phyloP scores from a whole-genome alignment of 1,140 invertebrate species.

The Acromyrmex echinatior region DNA sequence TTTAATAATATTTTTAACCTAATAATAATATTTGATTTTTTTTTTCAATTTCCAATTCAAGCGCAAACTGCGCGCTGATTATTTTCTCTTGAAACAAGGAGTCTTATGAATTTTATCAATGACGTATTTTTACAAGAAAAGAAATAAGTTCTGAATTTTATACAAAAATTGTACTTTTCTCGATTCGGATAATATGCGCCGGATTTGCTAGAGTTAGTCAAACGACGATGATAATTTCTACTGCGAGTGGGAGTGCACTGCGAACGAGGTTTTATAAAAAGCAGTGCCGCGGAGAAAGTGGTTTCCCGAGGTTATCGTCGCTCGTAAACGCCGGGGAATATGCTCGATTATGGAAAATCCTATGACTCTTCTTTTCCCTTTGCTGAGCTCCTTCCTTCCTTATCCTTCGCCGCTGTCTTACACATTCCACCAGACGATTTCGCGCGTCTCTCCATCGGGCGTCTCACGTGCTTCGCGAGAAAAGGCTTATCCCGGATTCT shows the following conservation, averaged over 20 bases:
- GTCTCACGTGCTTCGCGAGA: slow-evolving; percentile 76
- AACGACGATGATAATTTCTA: slow-evolving; percentile 40
- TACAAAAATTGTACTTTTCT: not conserved
- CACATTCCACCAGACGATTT: slow-evolving; percentile 19
- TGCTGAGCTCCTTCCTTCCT: not conserved
- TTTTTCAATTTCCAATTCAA: too few relatives aligned
- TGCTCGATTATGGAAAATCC: slow-evolving; percentile 71
- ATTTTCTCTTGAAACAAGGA: too few relatives aligned
- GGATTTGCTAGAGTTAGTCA: slow-evolving; percentile 23
- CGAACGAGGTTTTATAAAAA: not conserved
- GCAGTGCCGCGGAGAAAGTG: not conserved
- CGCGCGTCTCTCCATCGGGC: slow-evolving; percentile 66
- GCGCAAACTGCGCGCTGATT: too few relatives aligned
- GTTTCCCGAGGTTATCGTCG: slow-evolving; percentile 33
- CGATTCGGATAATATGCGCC: not conserved
- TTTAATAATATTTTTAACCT: too few relatives aligned
- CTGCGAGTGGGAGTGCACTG: not conserved
- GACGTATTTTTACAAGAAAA: not conserved
- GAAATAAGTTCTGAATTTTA: slow-evolving; percentile 3
- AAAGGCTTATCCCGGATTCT: slow-evolving; percentile 67
- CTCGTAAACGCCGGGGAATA: slow-evolving; percentile 48
- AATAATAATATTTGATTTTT: too few relatives aligned
- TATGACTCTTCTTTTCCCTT: slow-evolving; percentile 51
- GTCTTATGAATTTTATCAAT: too few relatives aligned
- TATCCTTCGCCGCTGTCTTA: not conserved